A percentile compares a stretch with the other conserved stretches of the same genome.
These are phyloP conservation scores for Empidonax alnorum DNA, from an alignment of 2,113 vertebrate genomes.

Conservation along the genomic window DNA sequence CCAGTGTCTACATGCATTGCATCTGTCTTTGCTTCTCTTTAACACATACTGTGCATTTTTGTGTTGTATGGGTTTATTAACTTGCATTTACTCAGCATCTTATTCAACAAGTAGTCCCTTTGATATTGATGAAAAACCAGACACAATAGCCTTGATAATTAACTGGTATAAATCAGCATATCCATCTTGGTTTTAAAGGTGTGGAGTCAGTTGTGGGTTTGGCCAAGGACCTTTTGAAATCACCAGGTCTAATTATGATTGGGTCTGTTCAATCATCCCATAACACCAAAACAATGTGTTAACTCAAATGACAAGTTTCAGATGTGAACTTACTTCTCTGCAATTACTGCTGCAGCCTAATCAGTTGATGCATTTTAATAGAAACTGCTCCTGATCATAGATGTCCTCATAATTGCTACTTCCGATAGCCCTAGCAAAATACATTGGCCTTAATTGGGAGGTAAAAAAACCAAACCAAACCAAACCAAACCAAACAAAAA, in stretches of 20 bases:
- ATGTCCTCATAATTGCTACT: constrained; percentile 4
- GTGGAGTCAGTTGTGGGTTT: neutral
- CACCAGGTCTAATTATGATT: neutral
- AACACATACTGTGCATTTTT: neutral
- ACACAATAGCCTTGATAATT: neutral
- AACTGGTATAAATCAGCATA: neutral
- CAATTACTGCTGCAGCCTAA: constrained; percentile 18
- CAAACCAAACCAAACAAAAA: too few relatives aligned
- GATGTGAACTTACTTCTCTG: neutral
- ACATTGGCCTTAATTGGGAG: neutral
- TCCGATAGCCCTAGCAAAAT: neutral
- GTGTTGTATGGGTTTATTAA: neutral
- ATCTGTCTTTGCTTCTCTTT: neutral
- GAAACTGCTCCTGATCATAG: constrained; percentile 9
- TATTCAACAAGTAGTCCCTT: neutral
- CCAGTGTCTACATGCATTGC: neutral
- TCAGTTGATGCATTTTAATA: constrained; percentile 25
- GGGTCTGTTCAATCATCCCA: neutral
- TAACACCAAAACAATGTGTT: neutral
- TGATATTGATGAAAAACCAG: neutral
- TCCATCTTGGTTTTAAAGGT: neutral
- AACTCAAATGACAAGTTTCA: neutral
- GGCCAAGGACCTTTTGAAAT: neutral
- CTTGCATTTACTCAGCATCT: neutral
- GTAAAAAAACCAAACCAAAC: neutral